A percentile compares a stretch with the other conserved stretches of the same genome.
Evolutionary conservation across 2,888 invertebrate genomes (phyloP).

Genomic region (Phasia obesa): DNA sequence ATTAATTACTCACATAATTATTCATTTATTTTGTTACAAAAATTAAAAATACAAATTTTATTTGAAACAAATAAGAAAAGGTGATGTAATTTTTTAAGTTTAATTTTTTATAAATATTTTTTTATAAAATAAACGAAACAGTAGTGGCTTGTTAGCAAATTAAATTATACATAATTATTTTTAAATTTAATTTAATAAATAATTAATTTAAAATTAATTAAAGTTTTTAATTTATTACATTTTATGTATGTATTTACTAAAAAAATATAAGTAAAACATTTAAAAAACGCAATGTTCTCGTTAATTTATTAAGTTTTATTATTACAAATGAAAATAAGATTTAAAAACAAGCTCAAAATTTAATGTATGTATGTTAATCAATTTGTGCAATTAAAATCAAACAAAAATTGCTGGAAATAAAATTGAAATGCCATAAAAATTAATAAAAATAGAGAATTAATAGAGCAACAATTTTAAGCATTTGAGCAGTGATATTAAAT

Average conservation of each 20-base stretch:
- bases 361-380: conserved; percentile 23
- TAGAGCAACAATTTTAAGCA: conserved; percentile 34
- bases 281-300: conserved; percentile 69
- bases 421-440: conserved; percentile 62
- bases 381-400: conserved; percentile 61
- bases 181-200: conserved; percentile 51
- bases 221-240: conserved; percentile 31
- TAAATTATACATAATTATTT: conserved; percentile 44
- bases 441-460: conserved; percentile 1
- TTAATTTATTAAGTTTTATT: conserved; percentile 70
- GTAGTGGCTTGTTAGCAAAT: conserved; percentile 66
- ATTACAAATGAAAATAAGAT: conserved; percentile 9
- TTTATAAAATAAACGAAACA: conserved; percentile 55
- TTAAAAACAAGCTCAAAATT: conserved; percentile 32
- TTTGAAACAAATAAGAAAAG: conserved; percentile 62
- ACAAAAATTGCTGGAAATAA: conserved; percentile 47
- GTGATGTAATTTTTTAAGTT: conserved; percentile 73
- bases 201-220: conserved; percentile 68
- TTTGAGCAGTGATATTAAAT: conserved; percentile 68
- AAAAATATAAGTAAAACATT: conserved; percentile 39
- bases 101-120: conserved; percentile 45
- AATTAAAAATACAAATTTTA: conserved; percentile 48
- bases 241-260: conserved; percentile 26
- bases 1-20: conserved; percentile 57
- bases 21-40: conserved; percentile 51